phyloP scores from a whole-genome alignment of 1,140 invertebrate genomes.

The Pseudomyrmex cubaensis region DNA sequence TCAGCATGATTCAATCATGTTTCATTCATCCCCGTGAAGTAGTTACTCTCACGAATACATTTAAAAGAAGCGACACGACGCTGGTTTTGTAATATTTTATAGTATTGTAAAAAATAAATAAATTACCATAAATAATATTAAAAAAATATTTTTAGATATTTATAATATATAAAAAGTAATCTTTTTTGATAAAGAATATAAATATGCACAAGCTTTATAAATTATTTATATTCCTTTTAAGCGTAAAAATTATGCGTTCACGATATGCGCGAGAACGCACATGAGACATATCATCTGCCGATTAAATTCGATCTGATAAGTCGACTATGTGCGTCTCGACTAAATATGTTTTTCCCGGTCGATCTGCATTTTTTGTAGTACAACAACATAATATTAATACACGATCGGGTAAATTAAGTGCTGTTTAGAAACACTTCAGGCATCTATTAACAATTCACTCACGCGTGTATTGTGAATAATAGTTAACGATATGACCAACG shows the following conservation, averaged over 20 bases:
- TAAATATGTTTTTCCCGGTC: neutral
- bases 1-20: constrained; percentile 58
- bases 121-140: neutral
- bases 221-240: constrained; percentile 33
- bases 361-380: neutral
- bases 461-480: neutral
- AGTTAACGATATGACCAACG: neutral
- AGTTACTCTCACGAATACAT: constrained; percentile 16
- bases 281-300: constrained; percentile 12
- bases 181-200: neutral
- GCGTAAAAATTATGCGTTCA: constrained; percentile 32
- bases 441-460: neutral
- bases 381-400: neutral
- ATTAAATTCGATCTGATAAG: constrained; percentile 28
- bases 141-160: neutral
- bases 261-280: constrained; percentile 20
- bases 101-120: neutral
- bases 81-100: neutral
- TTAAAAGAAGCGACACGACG: neutral
- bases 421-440: neutral
- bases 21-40: constrained; percentile 46
- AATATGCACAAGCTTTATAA: constrained; percentile 3
- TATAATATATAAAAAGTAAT: neutral
- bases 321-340: neutral
- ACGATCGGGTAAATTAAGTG: neutral